Evolutionary conservation across 2,113 vertebrate genomes (phyloP).

Genomic region (Cygnus atratus): DNA sequence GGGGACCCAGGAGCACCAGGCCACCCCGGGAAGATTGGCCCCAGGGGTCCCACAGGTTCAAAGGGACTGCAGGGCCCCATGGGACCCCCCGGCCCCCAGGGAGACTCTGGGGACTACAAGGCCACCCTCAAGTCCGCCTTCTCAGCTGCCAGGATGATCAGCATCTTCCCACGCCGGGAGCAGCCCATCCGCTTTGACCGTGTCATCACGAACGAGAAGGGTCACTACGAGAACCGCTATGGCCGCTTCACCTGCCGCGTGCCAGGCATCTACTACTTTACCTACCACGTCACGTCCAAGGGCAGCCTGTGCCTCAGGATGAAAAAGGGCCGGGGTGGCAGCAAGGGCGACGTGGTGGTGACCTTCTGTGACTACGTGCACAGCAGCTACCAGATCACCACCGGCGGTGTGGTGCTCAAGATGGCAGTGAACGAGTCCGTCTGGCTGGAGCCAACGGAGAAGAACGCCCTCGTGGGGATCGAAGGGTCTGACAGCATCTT

Average conservation of each 20-base stretch:
- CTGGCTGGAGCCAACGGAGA: constrained; percentile 72
- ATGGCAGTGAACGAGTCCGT: constrained; percentile 56
- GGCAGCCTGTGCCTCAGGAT: constrained; percentile 77
- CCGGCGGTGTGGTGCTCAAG: constrained; percentile 76
- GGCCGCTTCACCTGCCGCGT: constrained; percentile 75
- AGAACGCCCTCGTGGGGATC: constrained; percentile 68
- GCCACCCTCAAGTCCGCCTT: constrained; percentile 70
- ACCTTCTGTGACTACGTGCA: constrained; percentile 78
- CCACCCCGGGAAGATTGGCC: constrained; percentile 77
- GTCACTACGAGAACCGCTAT: constrained; percentile 57
- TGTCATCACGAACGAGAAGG: constrained; percentile 16
- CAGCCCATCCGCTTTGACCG: constrained; percentile 74
- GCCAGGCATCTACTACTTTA: constrained; percentile 83
- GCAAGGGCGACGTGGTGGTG: constrained; percentile 42
- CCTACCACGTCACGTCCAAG: constrained; percentile 79
- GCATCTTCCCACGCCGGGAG: not conserved
- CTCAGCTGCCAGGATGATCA: constrained; percentile 57
- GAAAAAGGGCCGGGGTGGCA: constrained; percentile 38
- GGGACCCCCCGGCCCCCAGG: constrained; percentile 61
- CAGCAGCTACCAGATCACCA: constrained; percentile 75
- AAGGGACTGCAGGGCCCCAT: constrained; percentile 39
- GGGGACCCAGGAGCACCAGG: constrained; percentile 72
- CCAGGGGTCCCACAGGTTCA: constrained; percentile 52
- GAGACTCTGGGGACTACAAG: constrained; percentile 68
- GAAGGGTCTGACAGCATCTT: constrained; percentile 82